Conservation (phyloP, 2,797 vertebrate species). For the Neoniphon sammara region DNA sequence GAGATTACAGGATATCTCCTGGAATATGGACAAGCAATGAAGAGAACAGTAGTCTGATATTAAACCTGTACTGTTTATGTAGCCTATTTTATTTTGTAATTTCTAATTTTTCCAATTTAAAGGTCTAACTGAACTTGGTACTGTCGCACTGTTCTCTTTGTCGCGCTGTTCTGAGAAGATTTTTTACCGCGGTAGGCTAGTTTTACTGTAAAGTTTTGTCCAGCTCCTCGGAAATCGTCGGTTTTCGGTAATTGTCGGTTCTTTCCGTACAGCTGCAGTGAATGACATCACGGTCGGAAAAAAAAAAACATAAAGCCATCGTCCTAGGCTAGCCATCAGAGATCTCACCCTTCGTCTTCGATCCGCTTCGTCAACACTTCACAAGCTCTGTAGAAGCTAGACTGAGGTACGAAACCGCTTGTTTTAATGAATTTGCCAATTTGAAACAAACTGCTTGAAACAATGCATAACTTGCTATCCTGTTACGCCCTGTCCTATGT, state of each 20-base stretch:
- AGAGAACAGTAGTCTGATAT: too few species aligned
- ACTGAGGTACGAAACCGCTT: slow-evolving; percentile 39
- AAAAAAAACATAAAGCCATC: slow-evolving; percentile 15
- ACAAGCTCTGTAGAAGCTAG: slow-evolving; percentile 9
- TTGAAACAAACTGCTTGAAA: background rate
- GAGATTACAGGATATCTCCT: too few species aligned
- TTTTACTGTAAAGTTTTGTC: too few species aligned
- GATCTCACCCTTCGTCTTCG: slow-evolving; percentile 49
- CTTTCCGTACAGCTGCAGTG: slow-evolving; percentile 65
- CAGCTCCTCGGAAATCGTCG: slow-evolving; percentile 5
- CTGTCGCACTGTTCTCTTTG: too few species aligned
- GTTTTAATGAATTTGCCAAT: background rate
- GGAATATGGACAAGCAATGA: too few species aligned
- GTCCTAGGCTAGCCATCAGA: background rate
- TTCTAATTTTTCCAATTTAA: too few species aligned
- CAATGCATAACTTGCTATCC: background rate
- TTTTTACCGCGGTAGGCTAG: too few species aligned
- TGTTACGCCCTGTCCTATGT: background rate
- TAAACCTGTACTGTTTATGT: too few species aligned
- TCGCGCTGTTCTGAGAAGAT: too few species aligned
- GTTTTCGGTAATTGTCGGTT: slow-evolving; percentile 37
- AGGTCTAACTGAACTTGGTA: too few species aligned
- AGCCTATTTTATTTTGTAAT: too few species aligned
- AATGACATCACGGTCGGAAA: slow-evolving; percentile 58
- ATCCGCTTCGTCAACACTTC: slow-evolving; percentile 20